Evolutionary conservation across 2,888 invertebrate species (phyloP).

Genomic region (Ceramica pisi): DNA sequence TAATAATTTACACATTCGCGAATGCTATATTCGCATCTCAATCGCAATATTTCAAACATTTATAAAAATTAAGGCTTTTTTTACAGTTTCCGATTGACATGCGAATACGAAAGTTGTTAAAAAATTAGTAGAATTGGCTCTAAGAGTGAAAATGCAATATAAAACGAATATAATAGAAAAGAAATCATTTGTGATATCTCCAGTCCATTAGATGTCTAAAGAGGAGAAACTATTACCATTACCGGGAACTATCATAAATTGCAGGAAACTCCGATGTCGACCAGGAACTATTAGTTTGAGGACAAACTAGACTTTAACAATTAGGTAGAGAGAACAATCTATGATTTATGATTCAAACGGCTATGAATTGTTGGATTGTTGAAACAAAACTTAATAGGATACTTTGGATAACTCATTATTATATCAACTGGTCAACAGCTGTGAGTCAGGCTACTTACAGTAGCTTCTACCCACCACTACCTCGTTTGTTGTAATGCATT

Average conservation of each 20-base stretch:
- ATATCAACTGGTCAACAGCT: too few relatives aligned
- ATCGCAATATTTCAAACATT: too few relatives aligned
- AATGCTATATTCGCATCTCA: too few relatives aligned
- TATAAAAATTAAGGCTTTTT: too few relatives aligned
- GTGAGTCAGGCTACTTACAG: too few relatives aligned
- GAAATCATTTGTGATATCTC: constrained; percentile 8
- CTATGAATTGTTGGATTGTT: not conserved
- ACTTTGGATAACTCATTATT: too few relatives aligned
- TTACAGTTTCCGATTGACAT: too few relatives aligned
- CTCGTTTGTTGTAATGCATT: too few relatives aligned
- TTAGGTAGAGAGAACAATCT: not conserved
- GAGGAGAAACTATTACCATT: constrained; percentile 25
- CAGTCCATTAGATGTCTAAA: constrained; percentile 8
- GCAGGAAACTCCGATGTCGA: not conserved
- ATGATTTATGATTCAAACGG: constrained; percentile 1
- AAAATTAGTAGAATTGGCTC: too few relatives aligned
- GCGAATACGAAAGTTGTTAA: too few relatives aligned
- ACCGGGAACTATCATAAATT: constrained; percentile 20
- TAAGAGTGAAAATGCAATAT: not conserved
- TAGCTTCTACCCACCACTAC: too few relatives aligned
- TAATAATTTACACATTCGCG: too few relatives aligned
- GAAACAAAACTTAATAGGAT: not conserved
- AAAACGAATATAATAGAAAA: constrained; percentile 23
- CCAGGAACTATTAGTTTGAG: constrained; percentile 36
- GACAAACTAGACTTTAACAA: constrained; percentile 16